Evolutionary conservation across 2,888 invertebrate species (phyloP), one percentile per base, ranked within the genome.

Genomic region (Drosophila mulleri): DNA sequence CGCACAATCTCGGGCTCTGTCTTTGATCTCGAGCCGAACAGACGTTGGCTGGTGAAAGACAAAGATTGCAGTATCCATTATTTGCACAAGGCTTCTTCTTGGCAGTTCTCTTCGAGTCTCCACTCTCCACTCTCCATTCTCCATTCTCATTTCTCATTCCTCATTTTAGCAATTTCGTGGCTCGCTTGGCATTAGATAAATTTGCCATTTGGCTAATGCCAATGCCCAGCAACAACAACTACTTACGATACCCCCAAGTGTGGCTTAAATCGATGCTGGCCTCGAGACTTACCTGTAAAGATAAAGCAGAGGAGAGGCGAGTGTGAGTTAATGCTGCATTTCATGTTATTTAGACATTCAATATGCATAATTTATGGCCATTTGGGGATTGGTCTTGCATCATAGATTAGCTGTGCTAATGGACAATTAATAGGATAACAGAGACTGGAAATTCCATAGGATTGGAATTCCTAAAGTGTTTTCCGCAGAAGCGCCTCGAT

Each of bases 241-340:
- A 78, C 88, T 83, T 78, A 88, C 72, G 83, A 67, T 74, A 78
- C 68, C 75, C 87, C 64, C 63, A 69, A 65, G 76, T 67, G 71
- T 53, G 64, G 64, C 11, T 61, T 32, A 62, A 67, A 68, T 72
- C 58, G 77, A 68, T 69, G 60, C 39, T 66, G 53, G 66, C 23
- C 44, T 20, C n/a, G 53, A 7, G 56, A 79, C 84, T 85, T 85
- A 89, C 85, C 89, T 85, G 85, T 8, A 86, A 85, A 47, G 73
- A 72, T 39, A 77, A 42, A 54, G 37, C 18, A 59, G 29, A 45
- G 61, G 60, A 48, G 67, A 75, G 71, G 53, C 61, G 72, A 71
- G 41, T 72, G 78, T 62, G 47, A 78, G 67, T 48, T 83, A 61
- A 11, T 58, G 58, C 61, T 58, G 73, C 45, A 72, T 56, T 54